Evolutionary conservation across 2,797 vertebrate species (phyloP).

Genomic region (Pangasius djambal): DNA sequence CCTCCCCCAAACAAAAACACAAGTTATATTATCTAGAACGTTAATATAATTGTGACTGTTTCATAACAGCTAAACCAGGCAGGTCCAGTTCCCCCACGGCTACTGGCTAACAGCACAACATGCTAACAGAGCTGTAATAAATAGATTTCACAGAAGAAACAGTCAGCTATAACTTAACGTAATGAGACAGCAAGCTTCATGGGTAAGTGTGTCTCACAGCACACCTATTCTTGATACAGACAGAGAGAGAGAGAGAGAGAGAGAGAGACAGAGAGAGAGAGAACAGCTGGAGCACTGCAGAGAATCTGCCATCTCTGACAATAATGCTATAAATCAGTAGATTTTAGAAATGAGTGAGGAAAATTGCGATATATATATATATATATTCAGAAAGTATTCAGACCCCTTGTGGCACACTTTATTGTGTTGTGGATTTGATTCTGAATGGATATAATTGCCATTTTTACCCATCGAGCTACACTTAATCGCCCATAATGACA

Average conservation of each 20-base stretch:
- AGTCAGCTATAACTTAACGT: slow-evolving; percentile 30
- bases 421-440: too few relatives aligned
- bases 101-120: slow-evolving; percentile 39
- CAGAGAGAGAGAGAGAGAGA: neutral
- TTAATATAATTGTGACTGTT: slow-evolving; percentile 15
- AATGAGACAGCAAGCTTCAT: slow-evolving; percentile 13
- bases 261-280: neutral
- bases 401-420: too few relatives aligned
- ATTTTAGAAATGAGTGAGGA: neutral
- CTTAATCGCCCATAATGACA: too few relatives aligned
- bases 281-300: neutral
- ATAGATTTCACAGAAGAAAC: slow-evolving; percentile 23
- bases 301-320: neutral
- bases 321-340: neutral
- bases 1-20: neutral
- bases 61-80: neutral
- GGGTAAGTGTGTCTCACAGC: neutral
- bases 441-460: too few relatives aligned
- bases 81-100: slow-evolving; percentile 5
- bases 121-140: slow-evolving; percentile 11
- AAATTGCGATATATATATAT: neutral
- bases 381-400: too few relatives aligned
- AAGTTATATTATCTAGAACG: neutral
- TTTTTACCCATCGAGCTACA: too few relatives aligned
- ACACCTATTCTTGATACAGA: slow-evolving; percentile 1